Evolutionary conservation across 2,113 vertebrate species (phyloP).

Genomic region (Noctilio leporinus): DNA sequence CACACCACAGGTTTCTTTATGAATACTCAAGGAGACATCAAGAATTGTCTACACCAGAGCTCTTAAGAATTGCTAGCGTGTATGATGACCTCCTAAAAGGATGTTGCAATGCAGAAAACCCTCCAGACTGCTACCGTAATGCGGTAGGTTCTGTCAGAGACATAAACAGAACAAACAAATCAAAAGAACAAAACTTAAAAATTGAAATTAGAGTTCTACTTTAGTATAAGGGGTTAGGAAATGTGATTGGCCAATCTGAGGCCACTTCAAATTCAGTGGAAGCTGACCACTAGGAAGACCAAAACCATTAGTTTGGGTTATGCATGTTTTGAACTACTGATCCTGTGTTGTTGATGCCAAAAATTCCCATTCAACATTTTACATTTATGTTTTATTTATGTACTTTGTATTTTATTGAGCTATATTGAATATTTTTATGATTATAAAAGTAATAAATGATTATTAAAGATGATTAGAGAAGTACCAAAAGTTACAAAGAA

Average conservation of each 20-base stretch:
- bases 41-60: background rate
- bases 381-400: background rate
- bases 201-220: background rate
- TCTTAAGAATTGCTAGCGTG: background rate
- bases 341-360: background rate
- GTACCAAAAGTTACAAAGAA: background rate
- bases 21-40: conserved; percentile 48
- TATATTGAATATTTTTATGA: background rate
- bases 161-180: background rate
- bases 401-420: background rate
- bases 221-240: background rate
- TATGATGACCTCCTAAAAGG: conserved; percentile 46
- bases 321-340: background rate
- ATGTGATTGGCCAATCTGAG: background rate
- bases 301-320: background rate
- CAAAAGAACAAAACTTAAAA: background rate
- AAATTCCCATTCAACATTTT: background rate
- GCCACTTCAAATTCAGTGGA: background rate
- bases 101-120: conserved; percentile 49
- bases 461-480: background rate
- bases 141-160: conserved; percentile 31
- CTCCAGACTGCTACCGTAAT: conserved; percentile 1
- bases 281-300: background rate
- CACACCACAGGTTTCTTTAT: conserved; percentile 48
- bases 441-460: background rate